Evolutionary conservation across 1,140 invertebrate species (phyloP).

Genomic region (Camponotus pennsylvanicus): DNA sequence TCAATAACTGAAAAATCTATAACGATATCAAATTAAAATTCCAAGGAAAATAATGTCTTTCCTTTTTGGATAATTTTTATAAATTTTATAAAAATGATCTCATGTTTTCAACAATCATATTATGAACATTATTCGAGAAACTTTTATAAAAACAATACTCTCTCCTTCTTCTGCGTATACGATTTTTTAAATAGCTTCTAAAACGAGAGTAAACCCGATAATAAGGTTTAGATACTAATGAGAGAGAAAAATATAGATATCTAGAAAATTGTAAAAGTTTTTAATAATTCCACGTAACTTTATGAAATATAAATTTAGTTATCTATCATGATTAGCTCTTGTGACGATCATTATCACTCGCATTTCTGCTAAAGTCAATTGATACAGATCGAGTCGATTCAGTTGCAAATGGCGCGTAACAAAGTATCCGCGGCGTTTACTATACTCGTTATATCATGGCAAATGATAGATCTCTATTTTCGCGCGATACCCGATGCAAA

Average conservation of each 20-base stretch:
- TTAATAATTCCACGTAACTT: not conserved
- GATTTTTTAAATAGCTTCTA: not conserved
- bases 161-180: not conserved
- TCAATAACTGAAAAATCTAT: not conserved
- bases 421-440: conserved; percentile 64
- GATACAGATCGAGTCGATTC: conserved; percentile 42
- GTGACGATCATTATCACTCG: conserved; percentile 14
- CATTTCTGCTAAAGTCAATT: conserved; percentile 22
- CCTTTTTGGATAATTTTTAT: not conserved
- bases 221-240: not conserved
- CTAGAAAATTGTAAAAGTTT: not conserved
- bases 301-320: not conserved
- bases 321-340: not conserved
- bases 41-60: not conserved
- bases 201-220: not conserved
- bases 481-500: conserved; percentile 68
- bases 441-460: conserved; percentile 57
- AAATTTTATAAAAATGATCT: not conserved
- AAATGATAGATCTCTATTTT: conserved; percentile 68
- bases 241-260: not conserved
- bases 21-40: not conserved
- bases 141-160: not conserved
- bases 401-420: conserved; percentile 59
- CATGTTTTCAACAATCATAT: not conserved
- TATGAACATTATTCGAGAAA: not conserved